Evolutionary conservation across 2,797 vertebrate species (phyloP).

Genomic region (Gadopsis marmoratus): DNA sequence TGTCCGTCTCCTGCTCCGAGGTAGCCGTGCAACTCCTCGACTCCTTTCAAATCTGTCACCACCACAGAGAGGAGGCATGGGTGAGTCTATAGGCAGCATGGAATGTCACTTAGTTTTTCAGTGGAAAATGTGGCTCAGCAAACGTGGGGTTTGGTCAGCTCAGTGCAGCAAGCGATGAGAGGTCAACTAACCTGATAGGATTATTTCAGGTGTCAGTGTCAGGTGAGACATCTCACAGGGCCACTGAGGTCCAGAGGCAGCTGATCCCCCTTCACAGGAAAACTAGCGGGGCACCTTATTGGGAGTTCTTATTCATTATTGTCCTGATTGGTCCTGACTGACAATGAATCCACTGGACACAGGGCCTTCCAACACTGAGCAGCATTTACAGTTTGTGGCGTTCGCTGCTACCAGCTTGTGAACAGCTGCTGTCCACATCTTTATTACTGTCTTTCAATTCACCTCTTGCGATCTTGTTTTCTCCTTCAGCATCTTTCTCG

Average conservation of each 20-base stretch:
- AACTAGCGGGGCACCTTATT: constrained; percentile 24
- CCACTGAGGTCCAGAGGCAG: constrained; percentile 32
- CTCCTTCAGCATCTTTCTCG: background rate
- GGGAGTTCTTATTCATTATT: too few species aligned
- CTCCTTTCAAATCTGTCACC: constrained; percentile 75
- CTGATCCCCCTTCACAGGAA: constrained; percentile 19
- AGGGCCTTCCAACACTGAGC: constrained; percentile 14
- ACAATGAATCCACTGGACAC: constrained; percentile 37
- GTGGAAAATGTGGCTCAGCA: constrained; percentile 82
- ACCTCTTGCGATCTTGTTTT: constrained; percentile 18
- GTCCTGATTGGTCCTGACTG: constrained; percentile 48
- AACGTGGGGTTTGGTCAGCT: constrained; percentile 59
- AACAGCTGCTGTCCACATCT: constrained; percentile 55
- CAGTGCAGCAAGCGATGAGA: constrained; percentile 47
- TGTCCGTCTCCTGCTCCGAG: constrained; percentile 72
- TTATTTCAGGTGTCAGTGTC: constrained; percentile 52
- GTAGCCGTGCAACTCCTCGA: constrained; percentile 70
- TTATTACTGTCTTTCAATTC: constrained; percentile 26
- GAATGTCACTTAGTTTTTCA: constrained; percentile 80
- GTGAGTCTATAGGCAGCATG: constrained; percentile 63
- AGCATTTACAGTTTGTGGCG: constrained; percentile 46
- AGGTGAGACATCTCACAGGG: constrained; percentile 29
- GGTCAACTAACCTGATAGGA: constrained; percentile 70
- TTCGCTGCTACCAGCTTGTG: constrained; percentile 28
- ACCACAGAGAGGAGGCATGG: constrained; percentile 52